These are phyloP conservation scores for Chrysogorgia sp. DNA, from an alignment of 92 coral and sea anemone genomes.

Conservation along the genomic window DNA sequence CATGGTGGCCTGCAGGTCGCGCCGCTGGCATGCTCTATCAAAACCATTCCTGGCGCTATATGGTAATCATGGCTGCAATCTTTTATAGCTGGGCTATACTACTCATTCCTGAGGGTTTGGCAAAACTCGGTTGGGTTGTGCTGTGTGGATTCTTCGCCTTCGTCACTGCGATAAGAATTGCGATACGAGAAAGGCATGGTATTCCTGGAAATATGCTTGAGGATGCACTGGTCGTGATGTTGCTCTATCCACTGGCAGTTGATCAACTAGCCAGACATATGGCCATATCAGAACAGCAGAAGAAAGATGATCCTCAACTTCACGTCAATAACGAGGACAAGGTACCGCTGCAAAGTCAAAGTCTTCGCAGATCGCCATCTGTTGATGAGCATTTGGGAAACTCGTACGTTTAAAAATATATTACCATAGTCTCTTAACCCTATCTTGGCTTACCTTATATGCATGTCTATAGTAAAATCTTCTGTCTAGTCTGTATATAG, in stretches of 20 bases:
- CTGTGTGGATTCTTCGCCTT: conserved; percentile 69
- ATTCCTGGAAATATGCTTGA: conserved; percentile 80
- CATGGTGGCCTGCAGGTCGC: conserved; percentile 71
- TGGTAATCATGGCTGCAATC: conserved; percentile 62
- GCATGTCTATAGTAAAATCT: no score
- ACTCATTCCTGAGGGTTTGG: conserved; percentile 49
- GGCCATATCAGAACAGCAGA: conserved; percentile 37
- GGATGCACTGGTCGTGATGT: conserved; percentile 73
- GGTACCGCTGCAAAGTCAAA: background rate
- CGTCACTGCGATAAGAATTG: conserved; percentile 55
- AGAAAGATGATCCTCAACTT: conserved; percentile 17
- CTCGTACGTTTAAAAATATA: no score
- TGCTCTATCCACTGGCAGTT: conserved; percentile 74
- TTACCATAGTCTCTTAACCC: no score
- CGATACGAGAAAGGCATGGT: conserved; percentile 68
- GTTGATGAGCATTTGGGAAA: no score
- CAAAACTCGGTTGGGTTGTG: conserved; percentile 66
- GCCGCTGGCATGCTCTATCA: conserved; percentile 68
- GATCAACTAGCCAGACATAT: conserved; percentile 79
- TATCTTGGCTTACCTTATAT: no score
- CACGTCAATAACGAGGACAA: background rate
- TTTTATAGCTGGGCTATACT: conserved; percentile 61
- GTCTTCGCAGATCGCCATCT: no score
- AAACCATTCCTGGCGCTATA: conserved; percentile 52
- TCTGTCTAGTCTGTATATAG: no score